Conservation (phyloP, 1,140 invertebrate genomes). For the Drosophila pruinosa region DNA sequence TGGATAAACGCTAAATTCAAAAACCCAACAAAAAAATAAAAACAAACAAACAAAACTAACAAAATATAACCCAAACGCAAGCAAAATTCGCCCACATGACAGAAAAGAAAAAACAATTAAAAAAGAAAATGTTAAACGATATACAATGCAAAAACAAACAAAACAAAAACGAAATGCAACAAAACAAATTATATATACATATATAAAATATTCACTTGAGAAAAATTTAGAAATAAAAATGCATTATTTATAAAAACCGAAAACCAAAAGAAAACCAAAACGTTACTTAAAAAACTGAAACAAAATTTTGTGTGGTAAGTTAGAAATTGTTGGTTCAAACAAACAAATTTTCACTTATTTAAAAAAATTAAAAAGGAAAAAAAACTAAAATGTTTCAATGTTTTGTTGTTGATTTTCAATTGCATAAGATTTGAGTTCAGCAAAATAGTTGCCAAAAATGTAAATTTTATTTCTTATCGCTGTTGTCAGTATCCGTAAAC, state of each 20-base stretch:
- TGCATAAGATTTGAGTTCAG: constrained; percentile 62
- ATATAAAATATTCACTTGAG: constrained; percentile 75
- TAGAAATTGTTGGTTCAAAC: constrained; percentile 77
- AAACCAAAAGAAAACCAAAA: constrained; percentile 57
- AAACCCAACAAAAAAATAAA: constrained; percentile 61
- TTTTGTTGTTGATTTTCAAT: constrained; percentile 74
- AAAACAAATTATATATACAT: constrained; percentile 74
- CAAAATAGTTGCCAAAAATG: constrained; percentile 53
- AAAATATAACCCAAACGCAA: constrained; percentile 55
- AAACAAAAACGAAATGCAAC: constrained; percentile 46
- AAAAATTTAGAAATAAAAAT: constrained; percentile 62
- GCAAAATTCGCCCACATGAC: constrained; percentile 65
- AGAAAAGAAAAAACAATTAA: constrained; percentile 45
- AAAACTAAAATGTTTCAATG: constrained; percentile 49
- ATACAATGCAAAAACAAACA: constrained; percentile 51
- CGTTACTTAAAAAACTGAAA: constrained; percentile 72
- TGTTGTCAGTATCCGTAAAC: constrained; percentile 49
- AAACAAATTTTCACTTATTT: constrained; percentile 48
- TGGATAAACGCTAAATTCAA: constrained; percentile 77
- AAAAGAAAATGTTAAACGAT: constrained; percentile 65
- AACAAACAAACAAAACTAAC: constrained; percentile 52
- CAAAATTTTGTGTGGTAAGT: constrained; percentile 83
- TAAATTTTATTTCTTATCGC: constrained; percentile 39
- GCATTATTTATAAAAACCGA: constrained; percentile 72
- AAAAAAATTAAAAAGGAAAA: constrained; percentile 40